phyloP scores from a whole-genome alignment of 2,888 invertebrate species.

The Drosophila infuscata region DNA sequence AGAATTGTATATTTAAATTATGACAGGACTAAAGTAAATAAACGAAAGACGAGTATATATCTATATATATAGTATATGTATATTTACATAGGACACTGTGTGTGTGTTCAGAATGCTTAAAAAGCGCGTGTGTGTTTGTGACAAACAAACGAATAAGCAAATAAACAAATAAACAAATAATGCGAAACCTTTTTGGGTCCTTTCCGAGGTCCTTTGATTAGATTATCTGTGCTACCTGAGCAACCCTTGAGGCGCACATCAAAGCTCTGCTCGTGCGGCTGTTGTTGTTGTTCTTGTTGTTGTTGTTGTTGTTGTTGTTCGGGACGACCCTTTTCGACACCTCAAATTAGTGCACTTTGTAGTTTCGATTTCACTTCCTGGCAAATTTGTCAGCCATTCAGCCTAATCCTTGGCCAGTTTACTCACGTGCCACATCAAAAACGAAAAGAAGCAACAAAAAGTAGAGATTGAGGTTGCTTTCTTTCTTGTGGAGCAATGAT shows the following conservation, averaged over 20 bases:
- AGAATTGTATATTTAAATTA: constrained; percentile 74
- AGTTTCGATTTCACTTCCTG: constrained; percentile 63
- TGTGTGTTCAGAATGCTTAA: constrained; percentile 56
- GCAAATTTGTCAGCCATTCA: constrained; percentile 34
- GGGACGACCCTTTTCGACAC: constrained; percentile 60
- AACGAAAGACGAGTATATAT: neutral
- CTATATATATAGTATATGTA: neutral
- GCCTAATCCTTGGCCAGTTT: constrained; percentile 51
- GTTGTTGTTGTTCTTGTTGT: neutral
- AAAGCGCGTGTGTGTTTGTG: constrained; percentile 8
- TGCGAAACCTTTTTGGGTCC: constrained; percentile 58
- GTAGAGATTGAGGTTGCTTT: constrained; percentile 15
- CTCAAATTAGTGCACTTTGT: constrained; percentile 79
- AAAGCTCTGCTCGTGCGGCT: constrained; percentile 58
- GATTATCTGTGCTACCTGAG: constrained; percentile 68
- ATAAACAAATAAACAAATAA: constrained; percentile 57
- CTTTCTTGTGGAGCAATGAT: constrained; percentile 62
- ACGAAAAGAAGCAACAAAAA: neutral
- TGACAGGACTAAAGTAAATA: constrained; percentile 56
- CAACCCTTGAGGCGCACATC: constrained; percentile 72
- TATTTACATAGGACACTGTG: constrained; percentile 15
- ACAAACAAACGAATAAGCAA: constrained; percentile 39
- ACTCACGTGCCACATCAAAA: constrained; percentile 55
- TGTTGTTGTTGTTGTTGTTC: neutral
- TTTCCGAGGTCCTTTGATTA: constrained; percentile 60